Evolutionary conservation across 2,888 invertebrate species (phyloP), one percentile per base, ranked within the genome.

Genomic region (Corythucha ciliata): DNA sequence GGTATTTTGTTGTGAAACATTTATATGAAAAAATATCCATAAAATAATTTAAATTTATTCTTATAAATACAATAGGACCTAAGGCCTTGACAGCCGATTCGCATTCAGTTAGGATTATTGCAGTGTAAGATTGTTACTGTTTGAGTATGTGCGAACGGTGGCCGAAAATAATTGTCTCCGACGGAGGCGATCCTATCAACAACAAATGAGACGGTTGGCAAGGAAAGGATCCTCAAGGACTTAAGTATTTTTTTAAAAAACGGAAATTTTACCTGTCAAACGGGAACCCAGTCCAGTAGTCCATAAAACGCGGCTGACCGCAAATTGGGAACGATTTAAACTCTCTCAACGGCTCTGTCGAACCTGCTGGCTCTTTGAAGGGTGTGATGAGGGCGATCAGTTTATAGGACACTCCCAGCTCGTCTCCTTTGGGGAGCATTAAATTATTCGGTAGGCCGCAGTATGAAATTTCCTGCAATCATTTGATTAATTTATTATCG

Each of bases 301-400:
- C 51, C 51, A 51, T 45, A 32, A 34, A 45, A 14, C 45, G 44
- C 16, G 37, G 51, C 25, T 51, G 44, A 7, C 51, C 51, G 29
- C 51, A 51, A 1, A 51, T n/a, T 27, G 51, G 51, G 39, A 51
- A 51, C 4, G 51, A 51, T 26, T 51, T 51, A 39, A 51, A 51
- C 27, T 44, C 51, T 8, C 51, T 18, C 18, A 51, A 37, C 10
- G 26, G 12, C 21, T 51, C 51, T 27, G 44, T 51, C 21, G 44
- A 39, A 14, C 14, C 4, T 4, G 33, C 14, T 20, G 45, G 32
- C 5, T 40, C 21, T 5, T 36, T 37, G 37, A 45, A 51, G 4
- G 51, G 51, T n/a, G 51, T 51, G 45, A 51, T 45, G 4, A 51
- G 44, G 20, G 45, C 51, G 16, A 51, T 51, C 36, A 51, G 27